Evolutionary conservation across 1,140 invertebrate species (phyloP).

Genomic region (Temnothorax nylanderi): DNA sequence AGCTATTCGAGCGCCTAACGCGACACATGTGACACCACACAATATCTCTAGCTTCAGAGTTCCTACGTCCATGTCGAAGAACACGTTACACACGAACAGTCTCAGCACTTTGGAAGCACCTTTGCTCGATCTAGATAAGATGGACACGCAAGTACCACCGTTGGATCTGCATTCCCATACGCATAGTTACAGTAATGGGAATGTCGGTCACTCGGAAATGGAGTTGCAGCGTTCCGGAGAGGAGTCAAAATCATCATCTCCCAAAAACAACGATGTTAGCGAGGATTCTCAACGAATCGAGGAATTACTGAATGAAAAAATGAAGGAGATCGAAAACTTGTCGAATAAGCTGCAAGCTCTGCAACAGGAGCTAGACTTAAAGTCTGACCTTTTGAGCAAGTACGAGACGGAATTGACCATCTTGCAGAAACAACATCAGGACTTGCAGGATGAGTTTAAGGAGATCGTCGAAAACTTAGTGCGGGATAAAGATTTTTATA

Average conservation of each 20-base stretch:
- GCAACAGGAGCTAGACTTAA: conserved; percentile 85
- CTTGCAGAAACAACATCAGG: conserved; percentile 87
- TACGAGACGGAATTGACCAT: conserved; percentile 85
- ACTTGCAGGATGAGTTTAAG: conserved; percentile 85
- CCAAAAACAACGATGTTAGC: conserved; percentile 13
- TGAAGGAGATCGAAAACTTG: conserved; percentile 79
- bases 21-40: conserved; percentile 64
- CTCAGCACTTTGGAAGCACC: conserved; percentile 51
- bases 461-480: conserved; percentile 86
- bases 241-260: conserved; percentile 51
- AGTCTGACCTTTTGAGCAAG: conserved; percentile 85
- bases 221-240: conserved; percentile 38
- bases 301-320: conserved; percentile 52
- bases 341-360: conserved; percentile 86
- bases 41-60: conserved; percentile 77
- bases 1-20: conserved; percentile 75
- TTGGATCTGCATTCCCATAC: conserved; percentile 73
- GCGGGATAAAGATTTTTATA: conserved; percentile 87
- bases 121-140: conserved; percentile 64
- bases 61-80: conserved; percentile 37
- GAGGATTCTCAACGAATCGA: conserved; percentile 35
- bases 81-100: conserved; percentile 31
- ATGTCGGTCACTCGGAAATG: conserved; percentile 21
- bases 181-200: conserved; percentile 59
- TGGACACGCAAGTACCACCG: conserved; percentile 70